phyloP scores from a whole-genome alignment of 2,888 invertebrate species.

The Cryptus armator region DNA sequence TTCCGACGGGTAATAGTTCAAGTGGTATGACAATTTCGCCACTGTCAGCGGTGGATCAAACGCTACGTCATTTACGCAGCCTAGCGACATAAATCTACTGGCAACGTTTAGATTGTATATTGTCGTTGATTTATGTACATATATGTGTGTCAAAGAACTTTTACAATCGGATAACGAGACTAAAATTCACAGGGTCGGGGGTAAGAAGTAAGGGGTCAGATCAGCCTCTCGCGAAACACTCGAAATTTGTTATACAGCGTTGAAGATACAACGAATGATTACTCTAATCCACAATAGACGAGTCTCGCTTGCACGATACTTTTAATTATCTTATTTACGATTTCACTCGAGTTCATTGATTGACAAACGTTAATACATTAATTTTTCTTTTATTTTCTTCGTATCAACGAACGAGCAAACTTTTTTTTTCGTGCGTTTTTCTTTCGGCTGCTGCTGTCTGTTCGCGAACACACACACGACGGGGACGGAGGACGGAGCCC shows the following conservation, averaged over 20 bases:
- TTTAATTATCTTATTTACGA: neutral
- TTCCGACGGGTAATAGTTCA: slow-evolving; percentile 19
- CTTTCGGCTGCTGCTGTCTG: slow-evolving; percentile 22
- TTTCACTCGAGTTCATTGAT: neutral
- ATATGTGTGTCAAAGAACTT: neutral
- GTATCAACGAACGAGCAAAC: neutral
- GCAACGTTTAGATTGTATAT: slow-evolving; percentile 1
- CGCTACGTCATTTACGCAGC: neutral
- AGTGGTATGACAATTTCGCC: slow-evolving; percentile 15
- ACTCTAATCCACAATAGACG: neutral
- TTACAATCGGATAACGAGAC: slow-evolving; percentile 5
- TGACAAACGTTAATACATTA: neutral
- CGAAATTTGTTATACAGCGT: slow-evolving; percentile 30
- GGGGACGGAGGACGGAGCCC: slow-evolving; percentile 7
- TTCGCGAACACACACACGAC: slow-evolving; percentile 16
- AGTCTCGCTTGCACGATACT: neutral
- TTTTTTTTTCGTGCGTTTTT: slow-evolving; percentile 17
- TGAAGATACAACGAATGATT: slow-evolving; percentile 17
- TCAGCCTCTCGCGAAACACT: slow-evolving; percentile 14
- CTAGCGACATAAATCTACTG: slow-evolving; percentile 20
- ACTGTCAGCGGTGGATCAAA: slow-evolving; percentile 26
- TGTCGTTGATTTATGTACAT: neutral
- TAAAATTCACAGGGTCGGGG: slow-evolving; percentile 6
- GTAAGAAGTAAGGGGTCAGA: slow-evolving; percentile 8
- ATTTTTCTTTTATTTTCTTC: neutral